phyloP scores from a whole-genome alignment of 2,113 vertebrate species.

The Dipodomys spectabilis region DNA sequence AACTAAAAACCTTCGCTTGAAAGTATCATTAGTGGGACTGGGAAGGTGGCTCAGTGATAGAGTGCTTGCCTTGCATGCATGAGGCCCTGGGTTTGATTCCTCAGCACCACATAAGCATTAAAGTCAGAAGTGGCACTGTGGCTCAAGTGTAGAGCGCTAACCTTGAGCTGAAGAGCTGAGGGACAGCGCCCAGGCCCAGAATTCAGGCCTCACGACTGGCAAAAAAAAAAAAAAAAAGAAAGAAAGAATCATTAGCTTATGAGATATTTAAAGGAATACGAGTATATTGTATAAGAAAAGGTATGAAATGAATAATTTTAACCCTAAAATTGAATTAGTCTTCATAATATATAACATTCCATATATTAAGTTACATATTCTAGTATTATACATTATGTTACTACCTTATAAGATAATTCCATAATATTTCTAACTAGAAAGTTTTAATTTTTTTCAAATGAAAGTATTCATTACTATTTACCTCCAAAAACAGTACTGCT shows the following conservation, averaged over 20 bases:
- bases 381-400: not conserved
- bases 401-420: not conserved
- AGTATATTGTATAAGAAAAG: slow-evolving; percentile 6
- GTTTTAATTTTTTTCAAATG: slow-evolving; percentile 35
- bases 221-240: too few relatives aligned
- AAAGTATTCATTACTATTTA: not conserved
- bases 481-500: not conserved
- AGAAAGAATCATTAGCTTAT: slow-evolving; percentile 47
- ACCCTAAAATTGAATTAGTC: slow-evolving; percentile 40
- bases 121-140: too few relatives aligned
- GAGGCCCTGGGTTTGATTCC: too few relatives aligned
- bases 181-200: too few relatives aligned
- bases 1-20: not conserved
- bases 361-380: too few relatives aligned
- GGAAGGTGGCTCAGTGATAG: too few relatives aligned
- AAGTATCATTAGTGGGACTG: slow-evolving; percentile 34
- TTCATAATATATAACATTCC: too few relatives aligned
- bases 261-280: slow-evolving; percentile 27
- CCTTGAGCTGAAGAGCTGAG: too few relatives aligned
- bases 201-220: too few relatives aligned
- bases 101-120: too few relatives aligned
- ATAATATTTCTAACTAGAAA: slow-evolving; percentile 44
- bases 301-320: slow-evolving; percentile 4
- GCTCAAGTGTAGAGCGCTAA: too few relatives aligned
- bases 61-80: too few relatives aligned